These are phyloP conservation scores for Stenodema calcarata DNA, from an alignment of 2,888 invertebrate genomes.

Conservation along the genomic window DNA sequence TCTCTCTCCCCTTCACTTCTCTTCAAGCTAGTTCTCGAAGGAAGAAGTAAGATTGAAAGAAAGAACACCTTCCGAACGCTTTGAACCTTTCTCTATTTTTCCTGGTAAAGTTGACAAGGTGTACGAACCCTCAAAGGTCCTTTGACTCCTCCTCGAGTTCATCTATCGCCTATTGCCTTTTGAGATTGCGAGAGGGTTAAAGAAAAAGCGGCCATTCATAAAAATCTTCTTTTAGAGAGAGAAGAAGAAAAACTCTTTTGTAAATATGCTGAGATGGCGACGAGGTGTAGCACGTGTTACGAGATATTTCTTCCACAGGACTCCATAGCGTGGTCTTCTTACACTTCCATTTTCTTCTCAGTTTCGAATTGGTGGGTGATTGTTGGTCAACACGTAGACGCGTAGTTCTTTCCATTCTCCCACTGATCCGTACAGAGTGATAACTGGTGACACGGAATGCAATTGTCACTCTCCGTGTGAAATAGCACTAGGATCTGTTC, in stretches of 20 bases:
- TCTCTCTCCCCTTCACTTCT: not conserved
- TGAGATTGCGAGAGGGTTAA: not conserved
- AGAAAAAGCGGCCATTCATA: not conserved
- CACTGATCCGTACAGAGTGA: not conserved
- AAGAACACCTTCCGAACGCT: not conserved
- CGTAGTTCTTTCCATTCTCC: not conserved
- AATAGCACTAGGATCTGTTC: no score
- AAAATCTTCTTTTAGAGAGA: not conserved
- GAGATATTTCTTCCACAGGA: not conserved
- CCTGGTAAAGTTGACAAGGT: slow-evolving; percentile 5
- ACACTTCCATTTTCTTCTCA: not conserved
- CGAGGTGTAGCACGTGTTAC: not conserved
- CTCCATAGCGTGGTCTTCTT: not conserved
- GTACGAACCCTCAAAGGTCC: slow-evolving; percentile 6
- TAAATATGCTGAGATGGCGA: not conserved
- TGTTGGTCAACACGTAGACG: not conserved
- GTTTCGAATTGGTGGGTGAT: not conserved
- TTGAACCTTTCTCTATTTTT: not conserved
- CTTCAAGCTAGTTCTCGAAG: not conserved
- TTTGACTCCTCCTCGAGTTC: slow-evolving; percentile 10
- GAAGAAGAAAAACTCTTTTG: slow-evolving; percentile 5
- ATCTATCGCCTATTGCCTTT: slow-evolving; percentile 4
- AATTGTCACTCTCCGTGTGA: no score
- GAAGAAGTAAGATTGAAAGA: not conserved
- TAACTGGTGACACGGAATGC: no score